These are phyloP conservation scores for Metalampra italica DNA, from an alignment of 2,888 invertebrate genomes.

Conservation along the genomic window DNA sequence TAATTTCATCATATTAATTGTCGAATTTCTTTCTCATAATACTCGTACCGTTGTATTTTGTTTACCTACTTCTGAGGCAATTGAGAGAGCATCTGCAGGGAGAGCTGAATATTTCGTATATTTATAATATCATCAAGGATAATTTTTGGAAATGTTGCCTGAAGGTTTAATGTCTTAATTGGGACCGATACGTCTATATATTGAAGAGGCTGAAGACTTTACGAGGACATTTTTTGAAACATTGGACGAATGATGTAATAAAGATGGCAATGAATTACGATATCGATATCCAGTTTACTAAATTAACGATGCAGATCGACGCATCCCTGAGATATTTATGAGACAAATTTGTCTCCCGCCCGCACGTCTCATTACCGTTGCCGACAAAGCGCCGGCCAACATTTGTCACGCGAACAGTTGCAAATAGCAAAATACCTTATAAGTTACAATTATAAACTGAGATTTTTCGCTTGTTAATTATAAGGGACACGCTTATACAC, in stretches of 20 bases:
- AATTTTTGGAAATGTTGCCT: not conserved
- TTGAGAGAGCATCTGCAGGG: not conserved
- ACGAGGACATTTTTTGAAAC: slow-evolving; percentile 2
- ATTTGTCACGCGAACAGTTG: slow-evolving; percentile 69
- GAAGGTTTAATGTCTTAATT: slow-evolving; percentile 1
- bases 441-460: slow-evolving; percentile 36
- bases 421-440: slow-evolving; percentile 61
- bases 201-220: not conserved
- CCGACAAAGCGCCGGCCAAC: slow-evolving; percentile 63
- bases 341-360: slow-evolving; percentile 67
- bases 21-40: slow-evolving; percentile 23
- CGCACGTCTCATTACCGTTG: slow-evolving; percentile 62
- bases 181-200: not conserved
- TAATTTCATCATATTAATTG: slow-evolving; percentile 37
- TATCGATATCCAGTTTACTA: slow-evolving; percentile 59
- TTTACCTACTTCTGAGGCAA: slow-evolving; percentile 5
- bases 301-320: slow-evolving; percentile 68
- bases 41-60: slow-evolving; percentile 5
- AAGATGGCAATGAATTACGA: slow-evolving; percentile 61
- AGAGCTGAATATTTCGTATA: not conserved
- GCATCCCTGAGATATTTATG: slow-evolving; percentile 68
- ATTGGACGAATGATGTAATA: slow-evolving; percentile 40
- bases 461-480: slow-evolving; percentile 42
- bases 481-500: slow-evolving; percentile 27
- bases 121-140: slow-evolving; percentile 1